Base-by-base conservation (phyloP, 1,140 invertebrate species). In the Magallana ariakensis region DNA sequence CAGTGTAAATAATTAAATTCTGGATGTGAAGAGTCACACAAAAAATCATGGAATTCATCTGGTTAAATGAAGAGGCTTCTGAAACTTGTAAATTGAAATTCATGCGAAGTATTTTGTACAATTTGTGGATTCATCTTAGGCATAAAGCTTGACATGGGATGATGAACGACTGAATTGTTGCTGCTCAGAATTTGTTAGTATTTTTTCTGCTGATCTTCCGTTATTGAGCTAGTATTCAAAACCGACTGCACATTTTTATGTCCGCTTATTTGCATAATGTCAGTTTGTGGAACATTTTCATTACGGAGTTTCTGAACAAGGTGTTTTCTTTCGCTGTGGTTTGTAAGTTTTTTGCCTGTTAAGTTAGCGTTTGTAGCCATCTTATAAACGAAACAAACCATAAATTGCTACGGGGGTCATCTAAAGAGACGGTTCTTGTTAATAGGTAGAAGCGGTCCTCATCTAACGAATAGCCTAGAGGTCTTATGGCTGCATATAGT, bases 231-330 rank as follows among this genome's bases (percentile, higher is more conserved):
- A n/a, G 66, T 70, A 53, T 85, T 85, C 6, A 66, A 19, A 22
- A 85, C n/a, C 3, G 84, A 85, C 13, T 19, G 19, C 1, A 85
- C 53, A 75, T 85, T 85, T 33, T 80, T 80, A 33, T 85, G 84
- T 9, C 84, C 84, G 9, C 46, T 70, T 46, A 85, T 85, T 80
- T 85, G 84, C 66, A 80, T 80, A 6, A 85, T 80, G 26, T 85
- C 66, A 1, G 26, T 85, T 3, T 4, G 33, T 15, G 60, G 70
- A 9, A 86, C 53, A 60, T 86, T 81, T 4, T 81, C 75, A 55
- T 70, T 8, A 4, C 26, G 19, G 10, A 85, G 55, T 46, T 86
- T 86, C 53, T 81, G 75, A 46, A 86, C 70, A 11, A 86, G 70
- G 33, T 80, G 56, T n/a, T 86, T 86, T n/a, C 85, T 26, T 11